These are phyloP conservation scores for Trilocha varians DNA, from an alignment of 2,888 invertebrate genomes.

Conservation along the genomic window DNA sequence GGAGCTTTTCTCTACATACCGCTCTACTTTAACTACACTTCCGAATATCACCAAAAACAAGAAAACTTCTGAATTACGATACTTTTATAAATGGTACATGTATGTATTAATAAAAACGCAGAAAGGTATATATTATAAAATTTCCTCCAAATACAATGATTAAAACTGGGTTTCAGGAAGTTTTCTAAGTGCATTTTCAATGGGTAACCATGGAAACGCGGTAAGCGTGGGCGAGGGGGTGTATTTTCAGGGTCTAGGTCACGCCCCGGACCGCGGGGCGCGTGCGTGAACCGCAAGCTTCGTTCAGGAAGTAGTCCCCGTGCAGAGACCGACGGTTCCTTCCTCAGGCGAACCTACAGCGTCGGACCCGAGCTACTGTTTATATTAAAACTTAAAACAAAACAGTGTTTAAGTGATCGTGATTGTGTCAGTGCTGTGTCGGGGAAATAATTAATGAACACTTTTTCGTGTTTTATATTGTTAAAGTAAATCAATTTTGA, in stretches of 20 bases:
- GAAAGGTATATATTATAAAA: not conserved
- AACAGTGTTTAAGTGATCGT: not conserved
- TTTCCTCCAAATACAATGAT: slow-evolving; percentile 17
- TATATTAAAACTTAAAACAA: not conserved
- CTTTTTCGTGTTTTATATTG: too few relatives aligned
- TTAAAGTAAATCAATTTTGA: too few relatives aligned
- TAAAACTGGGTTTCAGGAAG: not conserved
- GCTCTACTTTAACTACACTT: slow-evolving; percentile 31
- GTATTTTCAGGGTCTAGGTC: slow-evolving; percentile 73
- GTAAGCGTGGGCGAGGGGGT: slow-evolving; percentile 59
- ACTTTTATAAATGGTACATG: not conserved
- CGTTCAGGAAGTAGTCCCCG: slow-evolving; percentile 32
- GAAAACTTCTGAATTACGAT: not conserved
- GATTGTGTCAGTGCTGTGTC: not conserved
- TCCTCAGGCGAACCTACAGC: slow-evolving; percentile 29
- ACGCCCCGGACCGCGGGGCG: slow-evolving; percentile 56
- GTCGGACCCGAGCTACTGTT: not conserved
- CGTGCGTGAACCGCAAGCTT: slow-evolving; percentile 46
- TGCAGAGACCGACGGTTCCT: slow-evolving; percentile 42
- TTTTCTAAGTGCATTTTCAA: slow-evolving; percentile 5
- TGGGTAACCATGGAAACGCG: slow-evolving; percentile 48
- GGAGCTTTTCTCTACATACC: slow-evolving; percentile 44
- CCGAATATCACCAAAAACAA: slow-evolving; percentile 23
- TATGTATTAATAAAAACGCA: not conserved
- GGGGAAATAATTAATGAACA: not conserved